Percentiles rank a stretch among this genome's conserved stretches.
These are phyloP conservation scores for Lutraria lutraria DNA, from an alignment of 2,888 invertebrate species.

Conservation along the genomic window DNA sequence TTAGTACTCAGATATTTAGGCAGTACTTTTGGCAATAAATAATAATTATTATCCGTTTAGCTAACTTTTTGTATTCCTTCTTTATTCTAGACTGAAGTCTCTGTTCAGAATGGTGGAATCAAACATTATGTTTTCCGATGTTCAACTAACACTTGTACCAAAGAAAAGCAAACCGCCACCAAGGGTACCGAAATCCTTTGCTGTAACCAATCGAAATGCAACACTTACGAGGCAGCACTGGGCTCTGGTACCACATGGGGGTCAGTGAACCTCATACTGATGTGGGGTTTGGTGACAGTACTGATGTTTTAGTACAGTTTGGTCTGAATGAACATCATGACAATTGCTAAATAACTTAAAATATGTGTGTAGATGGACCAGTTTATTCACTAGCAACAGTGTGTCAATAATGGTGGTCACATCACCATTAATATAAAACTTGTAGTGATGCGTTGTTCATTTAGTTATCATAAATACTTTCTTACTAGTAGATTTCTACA, in stretches of 20 bases:
- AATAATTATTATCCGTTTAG: neutral
- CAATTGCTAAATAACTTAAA: neutral
- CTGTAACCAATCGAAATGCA: neutral
- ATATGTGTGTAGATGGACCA: no score
- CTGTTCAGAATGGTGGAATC: neutral
- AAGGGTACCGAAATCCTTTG: neutral
- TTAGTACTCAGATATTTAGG: neutral
- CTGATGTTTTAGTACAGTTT: neutral
- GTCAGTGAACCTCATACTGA: neutral
- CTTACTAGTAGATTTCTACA: neutral
- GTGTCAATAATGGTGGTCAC: neutral
- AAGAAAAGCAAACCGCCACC: neutral
- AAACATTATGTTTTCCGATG: slow-evolving; percentile 7
- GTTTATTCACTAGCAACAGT: neutral
- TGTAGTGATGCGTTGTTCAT: neutral
- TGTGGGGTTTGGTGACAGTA: neutral
- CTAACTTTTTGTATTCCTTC: neutral
- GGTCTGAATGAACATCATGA: neutral
- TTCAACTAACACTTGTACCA: neutral
- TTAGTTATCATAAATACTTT: neutral
- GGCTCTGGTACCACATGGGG: neutral
- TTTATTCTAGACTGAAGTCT: neutral
- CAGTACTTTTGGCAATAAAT: neutral
- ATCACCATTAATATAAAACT: neutral
- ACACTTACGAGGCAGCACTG: neutral